phyloP scores from a whole-genome alignment of 2,113 vertebrate genomes.

The Leucopsar rothschildi region DNA sequence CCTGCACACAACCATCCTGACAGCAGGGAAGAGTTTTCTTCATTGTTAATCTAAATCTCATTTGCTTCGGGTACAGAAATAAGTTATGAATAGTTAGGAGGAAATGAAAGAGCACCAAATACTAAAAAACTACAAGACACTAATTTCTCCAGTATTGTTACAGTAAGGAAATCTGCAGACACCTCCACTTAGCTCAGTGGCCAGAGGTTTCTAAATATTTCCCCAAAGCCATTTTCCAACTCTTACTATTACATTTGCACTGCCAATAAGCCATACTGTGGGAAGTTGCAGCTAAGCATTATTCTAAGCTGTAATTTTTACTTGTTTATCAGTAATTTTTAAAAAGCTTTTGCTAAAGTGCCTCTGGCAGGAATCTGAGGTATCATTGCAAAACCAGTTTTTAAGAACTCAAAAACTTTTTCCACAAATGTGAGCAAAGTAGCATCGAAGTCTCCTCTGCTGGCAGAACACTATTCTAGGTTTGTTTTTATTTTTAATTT shows the following conservation, averaged over 20 bases:
- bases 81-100: neutral
- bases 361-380: neutral
- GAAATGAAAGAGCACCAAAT: neutral
- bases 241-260: neutral
- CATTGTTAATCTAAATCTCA: neutral
- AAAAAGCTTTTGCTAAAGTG: neutral
- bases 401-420: neutral
- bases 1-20: neutral
- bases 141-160: neutral
- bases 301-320: neutral
- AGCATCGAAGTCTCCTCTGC: neutral
- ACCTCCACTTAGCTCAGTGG: neutral
- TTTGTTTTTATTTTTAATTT: neutral
- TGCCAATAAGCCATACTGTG: neutral
- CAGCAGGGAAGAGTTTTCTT: neutral
- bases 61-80: neutral
- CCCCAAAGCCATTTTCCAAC: neutral
- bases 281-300: neutral
- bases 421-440: neutral
- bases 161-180: neutral
- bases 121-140: neutral
- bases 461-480: neutral
- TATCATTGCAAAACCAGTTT: neutral
- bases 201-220: neutral
- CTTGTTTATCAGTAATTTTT: constrained; percentile 9